Evolutionary conservation across 2,888 invertebrate species (phyloP).

Genomic region (Erebia palarica): DNA sequence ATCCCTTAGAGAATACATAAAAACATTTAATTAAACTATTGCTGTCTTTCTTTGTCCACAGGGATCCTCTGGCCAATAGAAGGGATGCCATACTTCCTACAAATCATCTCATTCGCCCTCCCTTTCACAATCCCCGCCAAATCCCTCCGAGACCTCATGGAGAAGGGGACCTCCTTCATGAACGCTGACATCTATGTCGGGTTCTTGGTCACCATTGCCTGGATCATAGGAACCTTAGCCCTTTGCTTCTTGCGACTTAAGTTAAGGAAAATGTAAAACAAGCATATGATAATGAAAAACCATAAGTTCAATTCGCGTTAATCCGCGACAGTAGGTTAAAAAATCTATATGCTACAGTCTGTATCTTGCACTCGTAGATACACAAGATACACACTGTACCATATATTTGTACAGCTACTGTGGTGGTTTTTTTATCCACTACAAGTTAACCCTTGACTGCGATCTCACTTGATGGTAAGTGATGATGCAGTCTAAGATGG

Average conservation of each 20-base stretch:
- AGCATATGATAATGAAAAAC: not conserved
- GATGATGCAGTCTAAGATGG: no score
- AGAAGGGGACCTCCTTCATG: conserved; percentile 87
- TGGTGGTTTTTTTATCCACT: no score
- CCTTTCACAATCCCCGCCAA: conserved; percentile 92
- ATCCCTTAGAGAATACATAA: no score
- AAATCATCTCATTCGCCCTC: conserved; percentile 84
- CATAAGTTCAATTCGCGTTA: no score
- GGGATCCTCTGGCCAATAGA: conserved; percentile 87
- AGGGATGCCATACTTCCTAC: conserved; percentile 84
- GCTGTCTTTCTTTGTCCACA: conserved; percentile 43
- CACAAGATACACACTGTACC: no score
- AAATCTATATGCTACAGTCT: no score
- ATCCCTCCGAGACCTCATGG: conserved; percentile 88
- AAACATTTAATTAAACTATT: no score
- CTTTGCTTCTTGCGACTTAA: conserved; percentile 80
- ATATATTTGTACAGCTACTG: no score
- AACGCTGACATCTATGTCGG: conserved; percentile 88
- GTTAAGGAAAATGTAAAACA: conserved; percentile 59
- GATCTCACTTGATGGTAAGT: no score
- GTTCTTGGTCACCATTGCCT: conserved; percentile 84
- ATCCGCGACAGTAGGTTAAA: no score
- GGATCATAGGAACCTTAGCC: conserved; percentile 83
- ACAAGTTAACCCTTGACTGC: no score
- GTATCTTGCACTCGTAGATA: no score